phyloP scores from a whole-genome alignment of 2,797 vertebrate genomes.

The Thaleichthys pacificus region DNA sequence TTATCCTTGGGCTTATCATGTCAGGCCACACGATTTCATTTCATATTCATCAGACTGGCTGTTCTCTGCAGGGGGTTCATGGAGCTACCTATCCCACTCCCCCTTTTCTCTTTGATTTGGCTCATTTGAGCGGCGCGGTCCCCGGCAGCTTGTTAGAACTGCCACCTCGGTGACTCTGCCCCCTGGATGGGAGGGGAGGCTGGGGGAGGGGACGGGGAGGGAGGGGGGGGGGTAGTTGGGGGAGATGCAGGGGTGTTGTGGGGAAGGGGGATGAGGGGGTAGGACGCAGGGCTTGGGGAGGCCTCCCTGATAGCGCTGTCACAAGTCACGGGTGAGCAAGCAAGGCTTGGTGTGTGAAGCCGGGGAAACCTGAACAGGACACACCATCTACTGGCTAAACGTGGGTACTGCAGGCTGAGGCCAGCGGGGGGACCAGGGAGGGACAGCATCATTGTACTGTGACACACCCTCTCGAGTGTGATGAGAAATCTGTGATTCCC shows the following conservation, averaged over 20 bases:
- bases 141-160: conserved; percentile 82
- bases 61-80: conserved; percentile 77
- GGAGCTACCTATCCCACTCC: conserved; percentile 73
- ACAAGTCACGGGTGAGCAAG: conserved; percentile 75
- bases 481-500: conserved; percentile 21
- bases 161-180: conserved; percentile 80
- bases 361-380: conserved; percentile 67
- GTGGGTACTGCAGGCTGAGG: conserved; percentile 47
- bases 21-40: conserved; percentile 79
- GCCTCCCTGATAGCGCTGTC: conserved; percentile 71
- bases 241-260: conserved; percentile 49
- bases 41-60: conserved; percentile 80
- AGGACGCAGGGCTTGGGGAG: conserved; percentile 60
- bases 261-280: conserved; percentile 21
- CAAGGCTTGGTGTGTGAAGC: conserved; percentile 55
- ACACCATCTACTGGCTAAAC: conserved; percentile 76
- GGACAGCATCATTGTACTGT: neutral
- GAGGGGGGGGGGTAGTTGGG: conserved; percentile 63
- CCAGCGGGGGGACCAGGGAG: neutral
- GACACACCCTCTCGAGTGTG: conserved; percentile 21
- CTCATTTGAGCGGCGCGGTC: conserved; percentile 80
- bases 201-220: conserved; percentile 42
- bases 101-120: conserved; percentile 82
- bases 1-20: conserved; percentile 77
- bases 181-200: conserved; percentile 68